Base-by-base conservation (phyloP, 1,140 invertebrate genomes). In the Aplysia californica region DNA sequence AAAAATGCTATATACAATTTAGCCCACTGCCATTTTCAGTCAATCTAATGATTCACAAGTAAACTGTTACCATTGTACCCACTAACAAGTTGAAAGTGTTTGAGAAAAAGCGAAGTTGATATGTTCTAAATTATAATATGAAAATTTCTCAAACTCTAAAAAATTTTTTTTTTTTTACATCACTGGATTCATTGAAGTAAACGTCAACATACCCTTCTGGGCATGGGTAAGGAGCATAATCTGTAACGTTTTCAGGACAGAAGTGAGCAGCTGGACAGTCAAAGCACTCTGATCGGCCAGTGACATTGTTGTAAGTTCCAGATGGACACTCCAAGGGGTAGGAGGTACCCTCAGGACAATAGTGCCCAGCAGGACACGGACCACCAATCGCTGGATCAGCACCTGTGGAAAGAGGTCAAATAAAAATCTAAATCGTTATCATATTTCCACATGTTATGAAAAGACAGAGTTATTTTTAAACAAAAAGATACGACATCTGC, bases 291-390 rank as follows among this genome's bases (percentile, higher is more conserved):
- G 78, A 77, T 31, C 84, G 80, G 31, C 82, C 85, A 3, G 86
- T 87, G 15, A 87, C 68, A 58, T 87, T 87, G 80, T 87, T 87
- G 78, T 87, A 88, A 3, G 86, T 86, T 20, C 87, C 87, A 20
- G 85, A 69, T 26, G 77, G 79, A 81, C 87, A 88, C 18, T 79
- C 82, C 55, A 84, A 61, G 18, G 87, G 87, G 41, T 79, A 80
- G 3, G 86, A 85, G 1, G 87, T 88, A 1, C 86, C 87, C 20
- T 76, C 77, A 38, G 85, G 86, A 79, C 87, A 88, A 80, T 87
- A 88, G 66, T 87, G 85, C 20, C 84, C 78, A 1, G 84, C 75
- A n/a, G 86, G 84, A 69, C 87, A 88, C 20, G 87, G 87, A 23
- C 87, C 87, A 56, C 86, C 87, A 61, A 80, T 80, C 15, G 55